Evolutionary conservation across 2,888 invertebrate genomes (phyloP), one percentile per base, ranked within the genome.

Genomic region (Lomographa bimaculata): DNA sequence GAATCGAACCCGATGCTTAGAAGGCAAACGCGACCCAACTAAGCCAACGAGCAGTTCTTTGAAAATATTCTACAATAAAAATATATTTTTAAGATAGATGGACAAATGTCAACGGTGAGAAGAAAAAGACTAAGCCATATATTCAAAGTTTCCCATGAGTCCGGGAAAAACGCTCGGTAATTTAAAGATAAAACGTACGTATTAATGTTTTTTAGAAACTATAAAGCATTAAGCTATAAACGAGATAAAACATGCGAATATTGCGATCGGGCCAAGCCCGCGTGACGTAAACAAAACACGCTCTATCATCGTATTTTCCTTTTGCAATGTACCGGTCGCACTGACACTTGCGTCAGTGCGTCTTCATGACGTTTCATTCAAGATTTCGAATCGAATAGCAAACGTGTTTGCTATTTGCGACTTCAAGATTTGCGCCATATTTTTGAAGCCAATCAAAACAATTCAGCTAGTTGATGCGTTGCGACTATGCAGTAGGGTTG

Each of bases 391-490:
- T 16, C 6, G 10, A 18, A 14, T 14, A 25, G 24, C 6, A 33
- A 46, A 40, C 42, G 23, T 42, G 44, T 47, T 44, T 47, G 17
- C 29, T 25, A 40, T 47, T 44, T 47, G 17, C 33, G 28, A 40
- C 36, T 11, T 40, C 25, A 12, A 7, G 20, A 9, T 28, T 38
- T 51, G 43, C 45, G 46, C 40, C 39, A 42, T 28, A 34, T 30
- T 28, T 43, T 40, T 35, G 34, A 28, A 37, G 25, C 34, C 47
- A 48, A 50, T 49, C 42, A 50, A 38, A 50, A 39, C 40, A 50
- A 42, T 53, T 42, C 27, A 39, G 38, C 26, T 11, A 38, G 32
- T 43, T 43, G 29, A 29, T 28, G 21, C 14, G 36, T 30, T 11
- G 3, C 7, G 8, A 6, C 4, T 20, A 9, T 19, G 16, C 3